Percentiles rank a stretch among this genome's conserved stretches.
These are phyloP conservation scores for Hiodon tergisus DNA, from an alignment of 2,113 vertebrate species.

Conservation along the genomic window DNA sequence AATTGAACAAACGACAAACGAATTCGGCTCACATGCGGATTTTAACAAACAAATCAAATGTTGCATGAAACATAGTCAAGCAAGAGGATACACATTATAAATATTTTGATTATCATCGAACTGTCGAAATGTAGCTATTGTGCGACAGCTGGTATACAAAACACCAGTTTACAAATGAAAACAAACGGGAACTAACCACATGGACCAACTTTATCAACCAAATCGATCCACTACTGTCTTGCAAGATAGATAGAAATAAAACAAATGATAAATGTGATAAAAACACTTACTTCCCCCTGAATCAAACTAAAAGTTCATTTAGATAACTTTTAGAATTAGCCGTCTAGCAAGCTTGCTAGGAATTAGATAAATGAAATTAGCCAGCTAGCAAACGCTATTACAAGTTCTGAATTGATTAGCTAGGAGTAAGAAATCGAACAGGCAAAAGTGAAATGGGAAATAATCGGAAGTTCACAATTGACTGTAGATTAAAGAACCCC, in stretches of 20 bases:
- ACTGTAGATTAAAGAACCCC: not conserved
- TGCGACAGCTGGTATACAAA: not conserved
- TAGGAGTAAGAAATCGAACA: not conserved
- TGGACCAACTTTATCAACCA: slow-evolving; percentile 27
- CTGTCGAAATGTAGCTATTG: not conserved
- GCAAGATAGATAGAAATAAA: not conserved
- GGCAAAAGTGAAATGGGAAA: not conserved
- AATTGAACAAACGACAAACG: not conserved
- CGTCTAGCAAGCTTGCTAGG: not conserved
- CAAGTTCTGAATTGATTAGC: slow-evolving; percentile 21
- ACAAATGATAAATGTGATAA: not conserved
- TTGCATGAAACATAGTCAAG: not conserved
- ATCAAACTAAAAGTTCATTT: no score
- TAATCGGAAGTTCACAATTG: no score
- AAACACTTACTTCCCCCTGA: no score
- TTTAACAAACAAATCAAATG: not conserved
- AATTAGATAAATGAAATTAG: not conserved
- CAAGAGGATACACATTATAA: not conserved
- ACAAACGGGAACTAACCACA: slow-evolving; percentile 50
- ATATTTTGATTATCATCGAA: not conserved
- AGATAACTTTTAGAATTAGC: no score
- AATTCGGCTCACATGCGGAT: not conserved
- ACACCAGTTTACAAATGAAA: slow-evolving; percentile 37
- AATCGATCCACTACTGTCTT: no score
- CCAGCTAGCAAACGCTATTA: slow-evolving; percentile 11